phyloP scores from a whole-genome alignment of 2,888 invertebrate genomes.

The Anticlea derivata region DNA sequence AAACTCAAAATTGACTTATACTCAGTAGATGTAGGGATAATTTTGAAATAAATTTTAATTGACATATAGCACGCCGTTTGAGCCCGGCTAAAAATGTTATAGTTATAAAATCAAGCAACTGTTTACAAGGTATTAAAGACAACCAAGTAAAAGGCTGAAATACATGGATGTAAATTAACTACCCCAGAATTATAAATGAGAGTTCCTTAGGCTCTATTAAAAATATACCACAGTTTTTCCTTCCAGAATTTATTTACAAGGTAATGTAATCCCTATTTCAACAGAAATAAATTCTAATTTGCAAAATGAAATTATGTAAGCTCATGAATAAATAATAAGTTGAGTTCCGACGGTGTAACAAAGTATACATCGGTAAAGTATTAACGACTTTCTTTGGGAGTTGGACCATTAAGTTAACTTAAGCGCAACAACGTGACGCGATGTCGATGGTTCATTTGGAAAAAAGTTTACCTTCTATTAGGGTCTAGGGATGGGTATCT shows the following conservation, averaged over 20 bases:
- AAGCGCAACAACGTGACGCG: conserved; percentile 45
- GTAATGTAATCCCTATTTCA: conserved; percentile 19
- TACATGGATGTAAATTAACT: too few species aligned
- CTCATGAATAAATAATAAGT: conserved; percentile 38
- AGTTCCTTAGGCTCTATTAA: conserved; percentile 6
- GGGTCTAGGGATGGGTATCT: conserved; percentile 12
- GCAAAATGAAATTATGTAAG: conserved; percentile 28
- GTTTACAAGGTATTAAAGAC: too few species aligned
- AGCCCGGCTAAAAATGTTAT: too few species aligned
- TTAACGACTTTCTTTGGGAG: conserved; percentile 46
- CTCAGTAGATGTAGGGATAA: too few species aligned
- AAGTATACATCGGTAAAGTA: conserved; percentile 35
- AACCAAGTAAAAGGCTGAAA: too few species aligned
- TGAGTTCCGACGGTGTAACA: conserved; percentile 28
- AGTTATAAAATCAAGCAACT: too few species aligned
- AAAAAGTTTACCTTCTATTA: conserved; percentile 39
- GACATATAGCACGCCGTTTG: too few species aligned
- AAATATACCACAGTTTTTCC: neutral
- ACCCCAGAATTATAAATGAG: too few species aligned
- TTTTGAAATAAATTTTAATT: too few species aligned
- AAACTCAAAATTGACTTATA: too few species aligned
- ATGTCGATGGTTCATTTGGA: conserved; percentile 45
- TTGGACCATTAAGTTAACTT: conserved; percentile 48
- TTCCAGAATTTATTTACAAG: conserved; percentile 2
- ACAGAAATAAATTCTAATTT: conserved; percentile 27